Conservation (phyloP, 2,797 vertebrate genomes). For the Trichosurus vulpecula region DNA sequence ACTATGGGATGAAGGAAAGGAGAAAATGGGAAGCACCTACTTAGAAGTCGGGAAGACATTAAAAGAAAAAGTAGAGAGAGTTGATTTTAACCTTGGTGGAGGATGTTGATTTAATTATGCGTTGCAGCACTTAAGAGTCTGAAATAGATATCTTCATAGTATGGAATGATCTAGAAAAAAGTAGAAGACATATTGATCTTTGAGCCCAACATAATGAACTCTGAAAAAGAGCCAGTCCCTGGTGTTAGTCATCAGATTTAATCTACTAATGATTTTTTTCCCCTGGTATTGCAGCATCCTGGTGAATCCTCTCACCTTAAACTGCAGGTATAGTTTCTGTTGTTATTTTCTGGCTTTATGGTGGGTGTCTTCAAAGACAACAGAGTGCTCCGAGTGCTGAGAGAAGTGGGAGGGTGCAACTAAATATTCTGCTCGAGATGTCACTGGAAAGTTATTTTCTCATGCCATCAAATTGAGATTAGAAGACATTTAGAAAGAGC, state of each 20-base stretch:
- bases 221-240: rapidly evolving
- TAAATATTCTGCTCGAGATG: conserved; percentile 95
- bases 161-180: conserved; percentile 49
- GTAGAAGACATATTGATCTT: conserved; percentile 83
- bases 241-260: conserved; percentile 74
- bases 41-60: too few species aligned
- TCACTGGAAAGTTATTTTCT: conserved; percentile 92
- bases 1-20: too few species aligned
- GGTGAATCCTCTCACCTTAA: conserved; percentile 94
- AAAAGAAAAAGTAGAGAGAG: too few species aligned
- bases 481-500: conserved; percentile 88
- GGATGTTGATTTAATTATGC: conserved; percentile 62
- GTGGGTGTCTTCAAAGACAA: conserved; percentile 93
- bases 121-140: conserved; percentile 48
- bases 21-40: too few species aligned
- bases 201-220: not conserved
- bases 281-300: conserved; percentile 96
- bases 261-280: conserved; percentile 92
- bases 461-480: conserved; percentile 87
- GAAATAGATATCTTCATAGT: conserved; percentile 2
- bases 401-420: conserved; percentile 96
- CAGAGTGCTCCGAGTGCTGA: conserved; percentile 94
- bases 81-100: too few species aligned
- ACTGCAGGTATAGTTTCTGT: conserved; percentile 96
- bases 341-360: conserved; percentile 95